These are phyloP conservation scores for Aleadryas rufinucha DNA, from an alignment of 2,113 vertebrate species.

Conservation along the genomic window DNA sequence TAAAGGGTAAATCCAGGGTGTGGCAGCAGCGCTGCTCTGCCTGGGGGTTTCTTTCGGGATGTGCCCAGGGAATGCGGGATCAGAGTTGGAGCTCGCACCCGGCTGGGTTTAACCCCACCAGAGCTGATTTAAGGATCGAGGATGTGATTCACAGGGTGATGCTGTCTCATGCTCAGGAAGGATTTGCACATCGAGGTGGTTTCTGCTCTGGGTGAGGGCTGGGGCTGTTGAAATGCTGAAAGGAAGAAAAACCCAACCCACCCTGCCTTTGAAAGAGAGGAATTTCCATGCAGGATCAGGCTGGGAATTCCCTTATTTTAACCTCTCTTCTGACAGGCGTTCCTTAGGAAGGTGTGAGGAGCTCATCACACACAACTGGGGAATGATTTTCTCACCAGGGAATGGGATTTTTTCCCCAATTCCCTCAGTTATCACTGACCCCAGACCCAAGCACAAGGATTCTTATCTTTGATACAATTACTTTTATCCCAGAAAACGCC, in stretches of 20 bases:
- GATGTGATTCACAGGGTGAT: neutral
- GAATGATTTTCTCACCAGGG: neutral
- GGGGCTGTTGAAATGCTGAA: neutral
- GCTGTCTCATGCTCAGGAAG: neutral
- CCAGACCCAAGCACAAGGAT: neutral
- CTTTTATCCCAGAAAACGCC: neutral
- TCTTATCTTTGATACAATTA: neutral
- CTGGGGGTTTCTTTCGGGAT: neutral
- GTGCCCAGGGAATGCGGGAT: accelerated
- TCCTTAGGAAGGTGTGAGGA: neutral
- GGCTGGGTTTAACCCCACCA: neutral
- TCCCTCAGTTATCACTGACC: neutral
- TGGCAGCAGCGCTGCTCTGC: neutral
- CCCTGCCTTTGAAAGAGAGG: neutral
- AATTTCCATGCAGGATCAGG: neutral
- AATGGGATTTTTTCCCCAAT: neutral
- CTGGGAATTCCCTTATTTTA: neutral
- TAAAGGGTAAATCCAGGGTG: neutral
- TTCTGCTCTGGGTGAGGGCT: neutral
- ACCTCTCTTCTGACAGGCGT: neutral
- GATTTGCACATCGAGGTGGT: accelerated
- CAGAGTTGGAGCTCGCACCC: neutral
- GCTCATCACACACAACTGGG: neutral
- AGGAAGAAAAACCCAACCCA: neutral
- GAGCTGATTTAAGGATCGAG: neutral